A percentile compares a stretch with the other conserved stretches of the same genome.
Evolutionary conservation across 1,140 invertebrate genomes (phyloP).

Genomic region (Drosophila nannoptera): DNA sequence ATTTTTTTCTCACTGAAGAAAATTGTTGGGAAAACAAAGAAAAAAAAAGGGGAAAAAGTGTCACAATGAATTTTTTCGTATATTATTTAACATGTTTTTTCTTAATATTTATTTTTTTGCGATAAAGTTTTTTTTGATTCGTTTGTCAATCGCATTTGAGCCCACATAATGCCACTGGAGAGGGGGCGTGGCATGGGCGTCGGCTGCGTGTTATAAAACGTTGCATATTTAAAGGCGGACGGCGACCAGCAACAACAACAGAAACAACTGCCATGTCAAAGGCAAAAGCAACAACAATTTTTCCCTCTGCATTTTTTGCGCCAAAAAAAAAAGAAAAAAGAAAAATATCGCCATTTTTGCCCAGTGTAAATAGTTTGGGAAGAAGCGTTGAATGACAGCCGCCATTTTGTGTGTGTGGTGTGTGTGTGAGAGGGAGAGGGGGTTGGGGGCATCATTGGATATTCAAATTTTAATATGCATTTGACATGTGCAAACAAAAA

Average conservation of each 20-base stretch:
- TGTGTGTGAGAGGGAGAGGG: background rate
- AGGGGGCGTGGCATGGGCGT: background rate
- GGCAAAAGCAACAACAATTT: constrained; percentile 5
- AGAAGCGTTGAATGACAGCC: constrained; percentile 11
- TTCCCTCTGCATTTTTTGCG: constrained; percentile 36
- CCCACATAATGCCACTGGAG: constrained; percentile 66
- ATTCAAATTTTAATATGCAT: constrained; percentile 46
- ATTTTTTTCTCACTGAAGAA: constrained; percentile 62
- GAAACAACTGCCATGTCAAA: constrained; percentile 3
- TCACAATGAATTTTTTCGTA: constrained; percentile 4
- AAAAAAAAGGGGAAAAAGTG: constrained; percentile 23
- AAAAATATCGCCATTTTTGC: constrained; percentile 15
- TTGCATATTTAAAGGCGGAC: constrained; percentile 69
- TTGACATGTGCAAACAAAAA: constrained; percentile 45
- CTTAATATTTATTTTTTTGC: constrained; percentile 22
- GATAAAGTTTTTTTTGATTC: constrained; percentile 20
- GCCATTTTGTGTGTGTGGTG: background rate
- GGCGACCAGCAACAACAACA: constrained; percentile 27
- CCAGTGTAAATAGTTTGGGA: constrained; percentile 33
- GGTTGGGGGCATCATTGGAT: constrained; percentile 19
- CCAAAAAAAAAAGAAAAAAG: constrained; percentile 1
- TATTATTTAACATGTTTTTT: no score
- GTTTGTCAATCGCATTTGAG: constrained; percentile 66
- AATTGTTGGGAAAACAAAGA: constrained; percentile 12
- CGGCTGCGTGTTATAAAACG: constrained; percentile 53